These are phyloP conservation scores for Eupithecia inturbata DNA, from an alignment of 2,888 invertebrate genomes.

Conservation along the genomic window DNA sequence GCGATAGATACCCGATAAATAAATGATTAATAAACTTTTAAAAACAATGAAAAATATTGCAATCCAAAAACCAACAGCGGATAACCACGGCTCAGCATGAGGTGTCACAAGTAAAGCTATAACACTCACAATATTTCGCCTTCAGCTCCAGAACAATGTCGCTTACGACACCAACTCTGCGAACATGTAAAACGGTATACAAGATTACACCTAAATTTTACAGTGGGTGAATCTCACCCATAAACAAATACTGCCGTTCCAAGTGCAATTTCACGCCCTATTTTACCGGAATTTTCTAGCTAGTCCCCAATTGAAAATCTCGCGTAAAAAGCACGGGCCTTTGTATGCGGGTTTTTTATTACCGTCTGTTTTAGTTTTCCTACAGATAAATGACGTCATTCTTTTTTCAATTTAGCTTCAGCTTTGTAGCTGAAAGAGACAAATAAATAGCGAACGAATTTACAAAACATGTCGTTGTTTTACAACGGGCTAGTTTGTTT, in stretches of 20 bases:
- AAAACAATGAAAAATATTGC: conserved; percentile 17
- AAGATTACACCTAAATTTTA: conserved; percentile 70
- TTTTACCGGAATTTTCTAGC: conserved; percentile 74
- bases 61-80: conserved; percentile 27
- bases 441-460: conserved; percentile 47
- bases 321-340: conserved; percentile 64
- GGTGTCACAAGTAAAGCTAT: conserved; percentile 38
- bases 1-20: no score
- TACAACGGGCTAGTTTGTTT: conserved; percentile 31
- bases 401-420: conserved; percentile 71
- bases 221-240: conserved; percentile 62
- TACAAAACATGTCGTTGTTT: conserved; percentile 36
- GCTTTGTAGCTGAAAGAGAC: conserved; percentile 53
- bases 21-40: no score
- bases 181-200: conserved; percentile 44
- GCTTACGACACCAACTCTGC: conserved; percentile 59
- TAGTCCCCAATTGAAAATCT: conserved; percentile 70
- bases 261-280: conserved; percentile 80
- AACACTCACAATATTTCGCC: conserved; percentile 42
- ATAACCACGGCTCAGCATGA: conserved; percentile 38
- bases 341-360: conserved; percentile 71
- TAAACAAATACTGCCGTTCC: conserved; percentile 79
- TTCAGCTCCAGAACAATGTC: conserved; percentile 50
- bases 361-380: conserved; percentile 66
- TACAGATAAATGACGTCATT: conserved; percentile 69